Evolutionary conservation across 2,888 invertebrate genomes (phyloP).

Genomic region (Andrena marginata): DNA sequence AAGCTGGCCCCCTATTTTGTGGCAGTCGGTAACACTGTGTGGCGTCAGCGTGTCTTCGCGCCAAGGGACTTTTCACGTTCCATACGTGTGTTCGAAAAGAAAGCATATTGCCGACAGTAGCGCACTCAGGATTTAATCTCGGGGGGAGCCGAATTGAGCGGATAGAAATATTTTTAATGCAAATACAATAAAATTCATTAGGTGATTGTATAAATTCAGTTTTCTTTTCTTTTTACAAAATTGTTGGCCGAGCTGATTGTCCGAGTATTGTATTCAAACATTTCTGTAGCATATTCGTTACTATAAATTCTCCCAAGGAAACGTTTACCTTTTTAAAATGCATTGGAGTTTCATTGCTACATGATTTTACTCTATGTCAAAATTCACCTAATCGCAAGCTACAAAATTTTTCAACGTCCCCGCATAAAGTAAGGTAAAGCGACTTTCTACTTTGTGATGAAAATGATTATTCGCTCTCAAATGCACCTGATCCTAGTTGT

Average conservation of each 20-base stretch:
- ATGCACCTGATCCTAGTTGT: conserved; percentile 18
- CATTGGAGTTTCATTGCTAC: background rate
- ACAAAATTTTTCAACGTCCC: conserved; percentile 16
- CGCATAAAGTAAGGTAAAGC: conserved; percentile 26
- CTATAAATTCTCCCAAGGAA: background rate
- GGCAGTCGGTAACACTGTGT: background rate
- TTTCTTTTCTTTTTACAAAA: no score
- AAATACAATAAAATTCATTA: no score
- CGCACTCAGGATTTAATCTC: no score
- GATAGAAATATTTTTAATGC: no score
- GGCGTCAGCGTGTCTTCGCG: background rate
- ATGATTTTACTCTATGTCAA: background rate
- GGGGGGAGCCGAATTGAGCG: no score
- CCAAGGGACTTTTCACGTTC: no score
- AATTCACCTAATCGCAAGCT: background rate
- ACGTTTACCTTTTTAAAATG: background rate
- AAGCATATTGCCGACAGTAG: no score
- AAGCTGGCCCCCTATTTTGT: conserved; percentile 27
- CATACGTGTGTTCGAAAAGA: no score
- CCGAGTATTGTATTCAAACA: background rate
- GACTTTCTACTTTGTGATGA: conserved; percentile 42
- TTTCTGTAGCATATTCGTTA: no score
- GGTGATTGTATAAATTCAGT: no score
- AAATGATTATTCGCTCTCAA: conserved; percentile 15
- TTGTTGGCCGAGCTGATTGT: no score